Evolutionary conservation across 2,888 invertebrate species (phyloP), one percentile per base, ranked within the genome.

Genomic region (Drosophila multiciliata): DNA sequence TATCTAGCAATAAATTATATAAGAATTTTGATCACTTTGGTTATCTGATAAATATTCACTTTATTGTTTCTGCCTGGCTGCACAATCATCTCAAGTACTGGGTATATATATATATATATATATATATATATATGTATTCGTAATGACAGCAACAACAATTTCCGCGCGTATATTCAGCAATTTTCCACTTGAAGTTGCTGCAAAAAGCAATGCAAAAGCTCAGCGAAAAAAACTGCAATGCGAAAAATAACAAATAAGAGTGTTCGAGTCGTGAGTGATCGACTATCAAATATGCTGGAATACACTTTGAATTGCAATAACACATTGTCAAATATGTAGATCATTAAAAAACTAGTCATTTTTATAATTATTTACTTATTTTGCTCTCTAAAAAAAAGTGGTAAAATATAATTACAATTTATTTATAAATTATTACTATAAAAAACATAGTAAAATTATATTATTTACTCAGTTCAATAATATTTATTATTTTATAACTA

Each of bases 161-260:
- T 72, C 67, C 64, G 63, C 78, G 73, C 80, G 78, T 77, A 73
- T 73, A 78, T 78, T 83, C 80, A 80, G 81, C 82, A 86, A 90
- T 90, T 90, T 91, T 89, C 83, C 83, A 85, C 87, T 89, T 80
- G 82, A 78, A 80, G 69, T 80, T 76, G 79, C 78, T 75, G 66
- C 71, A 64, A 71, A 75, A 76, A 68, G 23, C 60, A 72, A 73
- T 54, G 62, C 54, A 80, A 77, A 80, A 83, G 77, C 66, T 57
- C 63, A 66, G 72, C 64, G 67, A 49, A 75, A 67, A 78, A 40
- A 69, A 53, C 57, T 55, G 67, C 62, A 71, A 76, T 66, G 60
- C 36, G 49, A 71, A 60, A 49, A 66, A 58, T 57, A 20, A 42
- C 57, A 42, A 50, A n/a, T n/a, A 6, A 17, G 9, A 42, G 4